Base-by-base conservation (phyloP, 2,797 vertebrate genomes). In the Alectoris magna region DNA sequence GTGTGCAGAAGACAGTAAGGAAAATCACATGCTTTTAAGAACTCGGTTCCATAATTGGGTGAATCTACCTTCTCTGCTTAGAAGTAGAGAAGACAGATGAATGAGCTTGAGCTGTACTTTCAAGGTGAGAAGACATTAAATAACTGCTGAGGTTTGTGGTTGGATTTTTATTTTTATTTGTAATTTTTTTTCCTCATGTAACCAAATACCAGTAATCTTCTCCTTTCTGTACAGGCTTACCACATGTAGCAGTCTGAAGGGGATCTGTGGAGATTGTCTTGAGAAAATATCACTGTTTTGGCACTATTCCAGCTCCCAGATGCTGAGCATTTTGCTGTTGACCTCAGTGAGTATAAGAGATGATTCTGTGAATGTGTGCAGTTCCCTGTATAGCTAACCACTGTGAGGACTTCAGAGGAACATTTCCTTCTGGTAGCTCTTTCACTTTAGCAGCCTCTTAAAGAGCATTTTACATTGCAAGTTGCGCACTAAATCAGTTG, bases 401-500 rank as follows among this genome's bases (percentile, higher is more conserved):
- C n/a, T 14, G 36, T 3, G 59, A 55, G 55, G 62, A 26, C 11
- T 60, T 59, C 59, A 4, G 34, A 78, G 84, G 62, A 80, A 85
- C n/a, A 34, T 38, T 85, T 74, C 85, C 31, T 53, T 59, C 16
- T 12, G 29, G 75, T 24, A 71, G 34, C 55, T 89, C 85, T 88
- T 56, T 89, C 22, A 9, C 62, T 67, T 46, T 24, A 26, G 17
- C 31, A 64, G 58, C 69, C 55, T 51, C 13, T 24, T 84, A 53
- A 91, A 76, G 80, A 84, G 62, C 56, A 66, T 87, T 94, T 89
- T 92, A 38, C 78, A 56, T 38, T 51, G 64, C 55, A 88, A 59
- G 85, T 79, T 74, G 55, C 55, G 44, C 64, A 46, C 67, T 77
- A 56, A 72, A 94, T 94, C 87, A 75, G 72, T 59, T 53, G 27